These are phyloP conservation scores for Lepus oiostolus DNA, from an alignment of 2,797 vertebrate species.

Conservation along the genomic window DNA sequence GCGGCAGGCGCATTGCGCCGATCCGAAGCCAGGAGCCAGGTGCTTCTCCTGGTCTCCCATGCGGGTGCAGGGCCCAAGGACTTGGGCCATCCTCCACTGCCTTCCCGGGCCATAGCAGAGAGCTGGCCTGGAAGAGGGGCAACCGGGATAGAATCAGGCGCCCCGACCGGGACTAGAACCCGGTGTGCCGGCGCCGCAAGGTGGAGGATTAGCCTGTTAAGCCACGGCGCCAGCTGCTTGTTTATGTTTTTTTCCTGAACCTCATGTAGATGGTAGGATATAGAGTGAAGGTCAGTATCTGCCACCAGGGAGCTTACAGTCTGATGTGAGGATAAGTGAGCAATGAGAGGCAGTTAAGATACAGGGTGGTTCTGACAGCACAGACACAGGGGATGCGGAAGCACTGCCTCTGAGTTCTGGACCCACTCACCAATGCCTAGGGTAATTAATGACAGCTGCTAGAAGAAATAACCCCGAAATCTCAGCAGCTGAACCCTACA, in stretches of 20 bases:
- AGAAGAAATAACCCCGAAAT: neutral
- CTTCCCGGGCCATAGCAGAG: too few relatives aligned
- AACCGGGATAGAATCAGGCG: too few relatives aligned
- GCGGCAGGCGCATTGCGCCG: too few relatives aligned
- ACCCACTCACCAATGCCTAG: neutral
- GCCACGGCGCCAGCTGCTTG: too few relatives aligned
- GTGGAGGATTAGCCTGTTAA: too few relatives aligned
- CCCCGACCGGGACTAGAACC: too few relatives aligned
- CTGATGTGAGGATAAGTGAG: neutral
- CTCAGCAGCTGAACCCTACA: neutral
- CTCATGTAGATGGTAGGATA: neutral
- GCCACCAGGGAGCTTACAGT: neutral
- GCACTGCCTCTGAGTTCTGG: neutral
- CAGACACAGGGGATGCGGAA: neutral
- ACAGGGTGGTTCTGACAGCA: neutral
- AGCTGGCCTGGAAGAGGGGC: too few relatives aligned
- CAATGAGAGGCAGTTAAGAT: neutral
- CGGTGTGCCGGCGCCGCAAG: too few relatives aligned
- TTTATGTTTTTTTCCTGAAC: neutral
- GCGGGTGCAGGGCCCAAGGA: too few relatives aligned
- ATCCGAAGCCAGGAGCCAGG: too few relatives aligned
- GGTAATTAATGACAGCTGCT: neutral
- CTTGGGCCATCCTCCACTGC: too few relatives aligned
- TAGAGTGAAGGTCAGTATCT: neutral
- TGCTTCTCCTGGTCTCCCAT: too few relatives aligned